Percentiles rank a stretch among this genome's conserved stretches.
Evolutionary conservation across 2,888 invertebrate genomes (phyloP).

Genomic region (Mystacides longicornis): DNA sequence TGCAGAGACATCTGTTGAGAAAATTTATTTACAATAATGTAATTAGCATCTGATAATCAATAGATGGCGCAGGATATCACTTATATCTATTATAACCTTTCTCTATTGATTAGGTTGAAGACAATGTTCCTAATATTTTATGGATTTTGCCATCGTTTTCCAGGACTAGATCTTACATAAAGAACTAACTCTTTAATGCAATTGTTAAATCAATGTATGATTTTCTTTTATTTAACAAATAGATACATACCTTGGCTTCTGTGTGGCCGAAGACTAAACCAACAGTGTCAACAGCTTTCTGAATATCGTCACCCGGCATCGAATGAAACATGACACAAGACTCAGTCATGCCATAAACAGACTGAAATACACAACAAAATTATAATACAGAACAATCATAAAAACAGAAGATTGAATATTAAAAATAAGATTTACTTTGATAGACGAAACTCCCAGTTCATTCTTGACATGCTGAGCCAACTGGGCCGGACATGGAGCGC

Average conservation of each 20-base stretch:
- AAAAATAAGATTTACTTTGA: constrained; percentile 36
- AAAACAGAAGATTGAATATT: neutral
- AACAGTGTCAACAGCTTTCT: constrained; percentile 43
- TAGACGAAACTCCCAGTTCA: constrained; percentile 39
- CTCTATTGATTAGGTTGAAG: no score
- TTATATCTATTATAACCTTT: no score
- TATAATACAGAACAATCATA: neutral
- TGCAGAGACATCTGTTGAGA: no score
- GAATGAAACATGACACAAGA: constrained; percentile 50
- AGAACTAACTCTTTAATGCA: neutral
- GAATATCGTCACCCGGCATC: constrained; percentile 37
- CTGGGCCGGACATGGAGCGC: constrained; percentile 61
- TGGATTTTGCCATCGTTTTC: no score
- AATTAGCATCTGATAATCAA: no score
- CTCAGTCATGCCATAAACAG: constrained; percentile 55
- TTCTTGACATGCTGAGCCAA: constrained; percentile 47
- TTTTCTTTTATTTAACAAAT: neutral
- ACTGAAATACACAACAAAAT: constrained; percentile 21
- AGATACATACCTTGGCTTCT: constrained; percentile 43
- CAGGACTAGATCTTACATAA: no score
- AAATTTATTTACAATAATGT: no score
- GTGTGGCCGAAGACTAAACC: constrained; percentile 50
- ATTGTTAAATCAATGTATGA: neutral
- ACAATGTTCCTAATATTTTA: no score
- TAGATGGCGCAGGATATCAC: no score